A percentile compares a stretch with the other conserved stretches of the same genome.
Evolutionary conservation across 2,888 invertebrate species (phyloP).

Genomic region (Drosophila nigricruria): DNA sequence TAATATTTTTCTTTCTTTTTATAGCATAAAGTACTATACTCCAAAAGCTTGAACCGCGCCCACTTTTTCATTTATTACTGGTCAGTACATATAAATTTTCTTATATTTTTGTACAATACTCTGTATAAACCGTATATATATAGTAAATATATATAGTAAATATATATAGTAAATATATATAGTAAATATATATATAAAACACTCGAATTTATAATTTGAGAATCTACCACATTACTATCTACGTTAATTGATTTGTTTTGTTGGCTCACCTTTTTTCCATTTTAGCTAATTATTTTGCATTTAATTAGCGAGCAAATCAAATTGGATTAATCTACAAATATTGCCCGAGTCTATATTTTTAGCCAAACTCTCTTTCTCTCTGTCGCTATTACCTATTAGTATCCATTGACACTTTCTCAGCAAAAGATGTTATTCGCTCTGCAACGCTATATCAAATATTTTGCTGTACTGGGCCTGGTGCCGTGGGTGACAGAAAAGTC

Average conservation of each 20-base stretch:
- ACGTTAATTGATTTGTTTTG: constrained; percentile 6
- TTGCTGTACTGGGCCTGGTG: constrained; percentile 72
- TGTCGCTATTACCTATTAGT: background rate
- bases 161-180: too few relatives aligned
- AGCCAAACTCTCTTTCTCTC: background rate
- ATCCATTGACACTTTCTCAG: background rate
- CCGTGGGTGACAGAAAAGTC: constrained; percentile 58
- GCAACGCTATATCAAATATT: constrained; percentile 66
- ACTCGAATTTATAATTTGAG: background rate
- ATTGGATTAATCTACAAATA: constrained; percentile 7
- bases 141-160: background rate
- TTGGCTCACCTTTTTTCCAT: constrained; percentile 3
- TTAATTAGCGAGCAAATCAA: constrained; percentile 26
- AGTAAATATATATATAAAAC: background rate
- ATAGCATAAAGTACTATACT: background rate
- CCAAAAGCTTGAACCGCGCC: background rate
- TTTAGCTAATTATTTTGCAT: constrained; percentile 41
- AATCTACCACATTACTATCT: background rate
- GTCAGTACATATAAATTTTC: background rate
- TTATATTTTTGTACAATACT: background rate
- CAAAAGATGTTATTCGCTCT: constrained; percentile 62
- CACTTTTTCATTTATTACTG: background rate
- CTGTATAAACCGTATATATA: too few relatives aligned
- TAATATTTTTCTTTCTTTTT: background rate
- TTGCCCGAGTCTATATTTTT: background rate